A percentile compares a stretch with the other conserved stretches of the same genome.
Conservation (phyloP, 2,888 invertebrate genomes). For the Epirrita christyi region DNA sequence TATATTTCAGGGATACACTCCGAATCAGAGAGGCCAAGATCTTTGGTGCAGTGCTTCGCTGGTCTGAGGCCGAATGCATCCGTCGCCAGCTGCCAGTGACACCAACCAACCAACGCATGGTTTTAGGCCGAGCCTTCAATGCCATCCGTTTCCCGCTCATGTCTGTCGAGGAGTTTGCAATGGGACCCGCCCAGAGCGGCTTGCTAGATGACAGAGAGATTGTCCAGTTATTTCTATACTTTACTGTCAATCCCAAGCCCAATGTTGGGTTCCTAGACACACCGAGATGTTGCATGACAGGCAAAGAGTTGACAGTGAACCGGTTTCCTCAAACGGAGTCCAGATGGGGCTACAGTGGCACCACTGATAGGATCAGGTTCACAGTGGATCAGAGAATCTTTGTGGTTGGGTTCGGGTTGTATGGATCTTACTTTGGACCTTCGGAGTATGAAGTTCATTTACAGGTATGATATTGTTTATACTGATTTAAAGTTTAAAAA, state of each 20-base stretch:
- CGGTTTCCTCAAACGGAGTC: conserved; percentile 90
- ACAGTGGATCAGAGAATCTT: conserved; percentile 92
- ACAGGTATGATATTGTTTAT: conserved; percentile 58
- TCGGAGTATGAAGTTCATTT: conserved; percentile 91
- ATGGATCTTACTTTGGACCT: conserved; percentile 92
- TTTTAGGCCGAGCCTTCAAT: conserved; percentile 88
- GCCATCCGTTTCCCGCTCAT: conserved; percentile 93
- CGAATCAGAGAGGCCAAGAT: conserved; percentile 91
- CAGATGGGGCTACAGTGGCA: conserved; percentile 94
- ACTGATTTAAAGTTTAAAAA: too few relatives aligned
- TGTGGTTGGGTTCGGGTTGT: conserved; percentile 93
- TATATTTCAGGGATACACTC: conserved; percentile 87
- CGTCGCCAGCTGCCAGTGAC: conserved; percentile 87
- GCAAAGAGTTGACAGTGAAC: conserved; percentile 90
- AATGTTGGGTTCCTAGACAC: conserved; percentile 88
- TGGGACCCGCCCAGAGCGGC: conserved; percentile 90
- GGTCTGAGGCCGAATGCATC: conserved; percentile 90
- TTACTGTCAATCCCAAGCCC: conserved; percentile 91
- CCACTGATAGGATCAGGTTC: conserved; percentile 92
- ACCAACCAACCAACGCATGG: conserved; percentile 88
- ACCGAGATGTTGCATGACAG: conserved; percentile 91
- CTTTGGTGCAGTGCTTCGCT: conserved; percentile 89
- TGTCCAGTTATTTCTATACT: conserved; percentile 89
- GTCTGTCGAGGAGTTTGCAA: conserved; percentile 94
- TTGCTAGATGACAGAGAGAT: conserved; percentile 91